Conservation (phyloP, 2,797 vertebrate species). For the Telmatherina bonti region DNA sequence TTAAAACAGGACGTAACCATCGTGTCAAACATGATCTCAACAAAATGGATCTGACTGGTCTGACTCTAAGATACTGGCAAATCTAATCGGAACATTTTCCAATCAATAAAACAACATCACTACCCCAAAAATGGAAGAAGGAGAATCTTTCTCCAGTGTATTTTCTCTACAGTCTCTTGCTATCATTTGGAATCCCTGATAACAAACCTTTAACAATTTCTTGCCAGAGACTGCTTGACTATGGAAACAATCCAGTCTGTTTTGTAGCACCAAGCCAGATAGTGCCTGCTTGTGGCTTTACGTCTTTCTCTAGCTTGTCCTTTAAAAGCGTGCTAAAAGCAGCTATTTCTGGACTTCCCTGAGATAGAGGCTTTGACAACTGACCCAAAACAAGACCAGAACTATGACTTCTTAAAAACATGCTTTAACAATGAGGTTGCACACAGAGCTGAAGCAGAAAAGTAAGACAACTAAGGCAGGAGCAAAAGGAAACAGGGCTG, state of each 20-base stretch:
- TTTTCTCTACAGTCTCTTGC: conserved; percentile 42
- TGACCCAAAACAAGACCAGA: conserved; percentile 70
- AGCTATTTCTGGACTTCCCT: conserved; percentile 79
- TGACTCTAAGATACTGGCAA: conserved; percentile 59
- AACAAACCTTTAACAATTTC: conserved; percentile 59
- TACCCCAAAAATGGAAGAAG: conserved; percentile 68
- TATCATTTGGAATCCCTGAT: conserved; percentile 66
- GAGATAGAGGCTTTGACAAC: conserved; percentile 75
- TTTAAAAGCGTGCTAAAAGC: conserved; percentile 70
- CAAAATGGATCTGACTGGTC: conserved; percentile 64
- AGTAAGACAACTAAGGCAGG: conserved; percentile 37
- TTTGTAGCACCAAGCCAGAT: conserved; percentile 58
- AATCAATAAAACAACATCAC: conserved; percentile 55
- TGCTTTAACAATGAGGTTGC: conserved; percentile 72
- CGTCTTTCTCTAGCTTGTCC: conserved; percentile 56
- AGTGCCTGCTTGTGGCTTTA: conserved; percentile 53
- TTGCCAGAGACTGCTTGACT: conserved; percentile 69
- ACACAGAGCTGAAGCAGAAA: conserved; percentile 42
- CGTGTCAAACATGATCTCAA: conserved; percentile 73
- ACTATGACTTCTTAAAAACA: conserved; percentile 67
- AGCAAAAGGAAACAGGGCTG: conserved; percentile 46
- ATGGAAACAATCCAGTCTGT: conserved; percentile 64
- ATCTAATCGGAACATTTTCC: conserved; percentile 55
- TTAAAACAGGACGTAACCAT: conserved; percentile 66
- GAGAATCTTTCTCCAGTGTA: conserved; percentile 43